Percentiles rank a stretch among this genome's conserved stretches.
Conservation (phyloP, 1,140 invertebrate species). For the Lasioglossum albipes region DNA sequence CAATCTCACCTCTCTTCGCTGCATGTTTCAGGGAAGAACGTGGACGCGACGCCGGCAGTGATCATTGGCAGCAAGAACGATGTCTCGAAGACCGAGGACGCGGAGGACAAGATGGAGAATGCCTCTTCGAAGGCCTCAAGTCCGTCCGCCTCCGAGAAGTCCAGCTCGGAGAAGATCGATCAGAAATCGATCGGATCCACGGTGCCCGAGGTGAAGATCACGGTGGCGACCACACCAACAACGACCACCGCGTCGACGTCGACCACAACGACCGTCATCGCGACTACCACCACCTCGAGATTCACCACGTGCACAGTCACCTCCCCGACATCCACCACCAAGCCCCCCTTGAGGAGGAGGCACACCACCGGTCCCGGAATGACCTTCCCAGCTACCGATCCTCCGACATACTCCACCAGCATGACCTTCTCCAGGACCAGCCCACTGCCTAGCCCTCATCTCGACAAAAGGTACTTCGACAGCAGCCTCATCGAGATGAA, state of each 20-base stretch:
- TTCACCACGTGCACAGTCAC: slow-evolving; percentile 74
- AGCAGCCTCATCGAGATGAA: slow-evolving; percentile 90
- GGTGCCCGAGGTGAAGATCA: slow-evolving; percentile 61
- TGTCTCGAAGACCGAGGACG: slow-evolving; percentile 59
- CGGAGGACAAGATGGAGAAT: slow-evolving; percentile 70
- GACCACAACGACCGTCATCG: slow-evolving; percentile 7
- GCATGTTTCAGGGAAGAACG: slow-evolving; percentile 61
- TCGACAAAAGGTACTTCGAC: slow-evolving; percentile 90
- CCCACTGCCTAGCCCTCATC: slow-evolving; percentile 84
- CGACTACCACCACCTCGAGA: slow-evolving; percentile 57
- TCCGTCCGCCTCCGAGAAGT: slow-evolving; percentile 80
- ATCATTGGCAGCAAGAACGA: slow-evolving; percentile 51
- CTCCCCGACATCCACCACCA: slow-evolving; percentile 73
- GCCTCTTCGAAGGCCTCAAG: slow-evolving; percentile 77
- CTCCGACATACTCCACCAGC: slow-evolving; percentile 76
- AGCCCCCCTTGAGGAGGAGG: slow-evolving; percentile 73
- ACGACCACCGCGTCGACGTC: slow-evolving; percentile 69
- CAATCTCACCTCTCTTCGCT: background rate
- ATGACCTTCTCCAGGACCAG: slow-evolving; percentile 78
- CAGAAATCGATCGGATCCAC: slow-evolving; percentile 74
- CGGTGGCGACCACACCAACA: background rate
- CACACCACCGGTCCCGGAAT: slow-evolving; percentile 77
- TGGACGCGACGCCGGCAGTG: slow-evolving; percentile 39
- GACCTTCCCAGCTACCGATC: slow-evolving; percentile 78
- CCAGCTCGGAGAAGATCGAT: slow-evolving; percentile 78